Base-by-base conservation (phyloP, 2,888 invertebrate genomes). In the Cenopis cana region DNA sequence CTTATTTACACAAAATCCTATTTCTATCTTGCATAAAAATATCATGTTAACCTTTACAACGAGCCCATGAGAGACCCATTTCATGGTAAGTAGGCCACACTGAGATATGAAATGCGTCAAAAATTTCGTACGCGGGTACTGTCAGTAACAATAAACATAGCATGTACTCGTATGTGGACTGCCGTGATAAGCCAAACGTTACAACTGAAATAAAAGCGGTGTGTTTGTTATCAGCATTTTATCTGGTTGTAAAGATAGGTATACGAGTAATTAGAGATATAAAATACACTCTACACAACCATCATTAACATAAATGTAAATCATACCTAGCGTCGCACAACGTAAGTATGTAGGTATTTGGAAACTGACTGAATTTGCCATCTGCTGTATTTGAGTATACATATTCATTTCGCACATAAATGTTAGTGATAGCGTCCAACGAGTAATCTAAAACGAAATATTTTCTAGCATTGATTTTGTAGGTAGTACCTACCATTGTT, bases 111-210 rank as follows among this genome's bases (percentile, higher is more conserved):
- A 68, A 61, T 18, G 50, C 38, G 66, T 66, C 66, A 29, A 71
- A 71, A 71, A 71, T 69, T 52, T 59, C 54, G 49, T 59, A 61
- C 66, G 55, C 41, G 49, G n/a, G 67, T 73, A 72, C 50, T 68
- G 73, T 69, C 69, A 73, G 73, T 60, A 73, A 74, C 69, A 73
- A 72, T 74, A 74, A 74, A 70, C 64, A 76, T 76, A 72, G 70
- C 75, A 74, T 72, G 73, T 65, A n/a, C n/a, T n/a, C n/a, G n/a
- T n/a, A n/a, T n/a, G n/a, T 24, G 70, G 69, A 36, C 41, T 11
- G 20, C 55, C 41, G 33, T 54, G 66, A 66, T 66, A 67, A 71
- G 56, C 41, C 71, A 61, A 61, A 67, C 61, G 61, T 67, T 36
- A 66, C 71, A 55, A 59, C 56, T 38, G 61, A 61, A 60, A 50